Conservation (phyloP, 2,113 vertebrate genomes). For the Uria lomvia region DNA sequence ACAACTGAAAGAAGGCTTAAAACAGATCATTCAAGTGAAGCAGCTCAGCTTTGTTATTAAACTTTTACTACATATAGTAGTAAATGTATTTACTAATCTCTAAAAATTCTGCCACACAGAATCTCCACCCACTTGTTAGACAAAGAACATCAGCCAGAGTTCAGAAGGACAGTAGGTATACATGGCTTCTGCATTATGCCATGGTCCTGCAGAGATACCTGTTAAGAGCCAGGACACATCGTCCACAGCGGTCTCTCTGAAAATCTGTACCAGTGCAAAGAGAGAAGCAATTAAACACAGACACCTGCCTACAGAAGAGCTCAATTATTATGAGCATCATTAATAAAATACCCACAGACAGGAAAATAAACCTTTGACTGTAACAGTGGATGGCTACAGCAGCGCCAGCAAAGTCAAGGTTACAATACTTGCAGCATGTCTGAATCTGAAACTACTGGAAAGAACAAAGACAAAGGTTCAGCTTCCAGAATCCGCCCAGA, state of each 20-base stretch:
- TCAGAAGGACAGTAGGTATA: not conserved
- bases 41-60: not conserved
- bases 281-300: not conserved
- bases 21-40: not conserved
- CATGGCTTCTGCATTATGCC: not conserved
- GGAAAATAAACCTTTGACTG: not conserved
- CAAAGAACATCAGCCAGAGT: not conserved
- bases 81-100: not conserved
- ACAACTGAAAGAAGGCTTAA: not conserved
- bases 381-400: not conserved
- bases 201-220: not conserved
- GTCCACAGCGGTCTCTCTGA: not conserved
- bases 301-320: not conserved
- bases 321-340: not conserved
- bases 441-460: not conserved
- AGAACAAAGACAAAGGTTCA: not conserved
- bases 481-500: not conserved
- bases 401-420: not conserved
- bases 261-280: not conserved
- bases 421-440: not conserved
- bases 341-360: not conserved
- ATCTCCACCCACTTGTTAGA: not conserved
- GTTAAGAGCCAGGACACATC: not conserved
- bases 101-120: not conserved
- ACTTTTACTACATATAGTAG: not conserved